Evolutionary conservation across 2,888 invertebrate genomes (phyloP).

Genomic region (Hofmannophila pseudospretella): DNA sequence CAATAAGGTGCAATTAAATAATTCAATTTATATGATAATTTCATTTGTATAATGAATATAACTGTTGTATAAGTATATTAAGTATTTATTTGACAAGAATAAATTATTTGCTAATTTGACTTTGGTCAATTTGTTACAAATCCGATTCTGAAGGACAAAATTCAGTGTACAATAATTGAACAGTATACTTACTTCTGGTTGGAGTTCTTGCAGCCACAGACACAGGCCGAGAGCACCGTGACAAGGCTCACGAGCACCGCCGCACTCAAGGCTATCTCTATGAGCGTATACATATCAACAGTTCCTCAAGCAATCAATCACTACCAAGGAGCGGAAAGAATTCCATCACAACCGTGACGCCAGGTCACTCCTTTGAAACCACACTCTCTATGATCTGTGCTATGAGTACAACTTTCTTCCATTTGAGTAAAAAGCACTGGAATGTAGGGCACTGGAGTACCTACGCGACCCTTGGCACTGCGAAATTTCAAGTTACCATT

Average conservation of each 20-base stretch:
- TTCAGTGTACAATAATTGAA: no score
- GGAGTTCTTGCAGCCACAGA: slow-evolving; percentile 85
- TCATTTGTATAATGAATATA: no score
- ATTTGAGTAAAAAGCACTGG: slow-evolving; percentile 59
- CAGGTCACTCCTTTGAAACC: slow-evolving; percentile 60
- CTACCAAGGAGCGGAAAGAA: slow-evolving; percentile 24
- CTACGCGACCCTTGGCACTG: background rate
- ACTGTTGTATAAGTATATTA: no score
- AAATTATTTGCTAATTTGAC: no score
- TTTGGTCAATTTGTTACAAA: no score
- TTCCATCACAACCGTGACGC: slow-evolving; percentile 45
- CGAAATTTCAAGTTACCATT: background rate
- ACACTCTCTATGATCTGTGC: slow-evolving; percentile 41
- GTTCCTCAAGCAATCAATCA: slow-evolving; percentile 40
- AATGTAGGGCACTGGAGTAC: slow-evolving; percentile 59
- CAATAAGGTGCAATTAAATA: no score
- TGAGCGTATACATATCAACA: slow-evolving; percentile 64
- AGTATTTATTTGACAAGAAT: no score
- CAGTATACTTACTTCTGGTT: slow-evolving; percentile 85
- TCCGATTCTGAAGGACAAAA: no score
- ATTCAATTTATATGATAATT: no score
- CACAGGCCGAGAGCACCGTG: slow-evolving; percentile 80
- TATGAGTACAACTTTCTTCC: slow-evolving; percentile 66
- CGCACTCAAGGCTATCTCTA: slow-evolving; percentile 63
- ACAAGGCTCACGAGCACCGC: slow-evolving; percentile 65